These are phyloP conservation scores for Coregonus clupeaformis DNA, from an alignment of 2,113 vertebrate species.

Conservation along the genomic window DNA sequence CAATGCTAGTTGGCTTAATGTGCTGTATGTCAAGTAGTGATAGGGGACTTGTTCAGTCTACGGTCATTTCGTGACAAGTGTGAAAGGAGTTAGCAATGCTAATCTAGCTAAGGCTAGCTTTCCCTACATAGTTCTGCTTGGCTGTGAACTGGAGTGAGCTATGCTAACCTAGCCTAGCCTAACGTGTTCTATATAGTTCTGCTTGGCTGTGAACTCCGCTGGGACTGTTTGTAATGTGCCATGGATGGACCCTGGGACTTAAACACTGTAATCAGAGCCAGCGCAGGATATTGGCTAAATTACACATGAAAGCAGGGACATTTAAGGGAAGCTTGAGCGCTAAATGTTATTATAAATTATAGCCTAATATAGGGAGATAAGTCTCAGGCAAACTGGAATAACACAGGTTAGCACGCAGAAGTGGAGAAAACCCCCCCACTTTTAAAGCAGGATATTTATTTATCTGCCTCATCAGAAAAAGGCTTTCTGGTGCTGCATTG, in stretches of 20 bases:
- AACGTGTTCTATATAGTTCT: not conserved
- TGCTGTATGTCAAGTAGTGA: too few relatives aligned
- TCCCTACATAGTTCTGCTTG: not conserved
- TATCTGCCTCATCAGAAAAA: slow-evolving; percentile 8
- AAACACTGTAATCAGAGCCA: slow-evolving; percentile 71
- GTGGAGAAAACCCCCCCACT: slow-evolving; percentile 23
- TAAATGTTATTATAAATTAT: slow-evolving; percentile 76
- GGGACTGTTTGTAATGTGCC: slow-evolving; percentile 62
- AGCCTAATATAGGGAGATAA: slow-evolving; percentile 63
- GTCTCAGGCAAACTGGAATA: slow-evolving; percentile 58
- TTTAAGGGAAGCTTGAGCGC: slow-evolving; percentile 65
- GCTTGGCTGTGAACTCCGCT: slow-evolving; percentile 38
- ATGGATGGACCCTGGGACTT: slow-evolving; percentile 56
- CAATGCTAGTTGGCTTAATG: too few relatives aligned
- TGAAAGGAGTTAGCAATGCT: not conserved
- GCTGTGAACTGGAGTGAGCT: not conserved
- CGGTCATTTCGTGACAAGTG: not conserved
- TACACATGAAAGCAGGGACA: slow-evolving; percentile 72
- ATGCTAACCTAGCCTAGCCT: not conserved
- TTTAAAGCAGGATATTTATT: slow-evolving; percentile 23
- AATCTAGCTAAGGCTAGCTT: not conserved
- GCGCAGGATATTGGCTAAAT: slow-evolving; percentile 75
- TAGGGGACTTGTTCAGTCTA: not conserved
- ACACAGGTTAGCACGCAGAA: slow-evolving; percentile 58
- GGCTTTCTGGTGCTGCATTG: slow-evolving; percentile 10